Base-by-base conservation (phyloP, 2,797 vertebrate genomes). In the Artibeus jamaicensis region DNA sequence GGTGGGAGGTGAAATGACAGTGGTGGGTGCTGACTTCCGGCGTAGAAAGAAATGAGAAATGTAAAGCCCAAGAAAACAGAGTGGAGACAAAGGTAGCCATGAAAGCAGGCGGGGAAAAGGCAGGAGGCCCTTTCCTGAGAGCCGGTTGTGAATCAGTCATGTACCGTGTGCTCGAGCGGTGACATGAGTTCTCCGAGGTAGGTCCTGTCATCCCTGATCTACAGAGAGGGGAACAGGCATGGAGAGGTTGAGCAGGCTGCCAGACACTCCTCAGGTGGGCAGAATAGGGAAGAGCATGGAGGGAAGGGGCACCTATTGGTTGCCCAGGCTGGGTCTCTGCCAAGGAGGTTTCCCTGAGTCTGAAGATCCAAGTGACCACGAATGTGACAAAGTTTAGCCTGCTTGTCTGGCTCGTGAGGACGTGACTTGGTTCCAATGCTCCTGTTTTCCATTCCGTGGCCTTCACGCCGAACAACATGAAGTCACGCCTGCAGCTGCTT, bases 401-500 rank as follows among this genome's bases (percentile, higher is more conserved):
- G 37, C 7, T 74, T 22, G 18, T n/a, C 18, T 53, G 85, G 70
- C 62, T 71, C 70, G 34, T 0, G 59, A 65, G 32, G 24, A 34
- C 62, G 37, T 84, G 76, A 59, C 76, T 94, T 18, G 53, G 46
- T 89, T 73, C 86, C 73, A 93, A 48, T 0, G 11, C 46, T 37
- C 86, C 50, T n/a, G 73, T 86, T 93, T 81, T 84, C 96, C 83
- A 57, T 92, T 22, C 73, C 0, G 0, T 12, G 34, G 85, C 83
- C 76, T 93, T 62, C n/a, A 3, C 37, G 95, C 93, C 87, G 83
- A 44, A 71, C 6, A 16, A 3, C 42, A 6, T 86, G 91, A 92
- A 32, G 84, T 90, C 89, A 87, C 19, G 29, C 76, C 89, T 73
- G 83, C 97, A 96, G 96, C 96, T 96, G 92, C 79, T 97, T 97